Base-by-base conservation (phyloP, 2,888 invertebrate genomes). In the Gari tellinella region DNA sequence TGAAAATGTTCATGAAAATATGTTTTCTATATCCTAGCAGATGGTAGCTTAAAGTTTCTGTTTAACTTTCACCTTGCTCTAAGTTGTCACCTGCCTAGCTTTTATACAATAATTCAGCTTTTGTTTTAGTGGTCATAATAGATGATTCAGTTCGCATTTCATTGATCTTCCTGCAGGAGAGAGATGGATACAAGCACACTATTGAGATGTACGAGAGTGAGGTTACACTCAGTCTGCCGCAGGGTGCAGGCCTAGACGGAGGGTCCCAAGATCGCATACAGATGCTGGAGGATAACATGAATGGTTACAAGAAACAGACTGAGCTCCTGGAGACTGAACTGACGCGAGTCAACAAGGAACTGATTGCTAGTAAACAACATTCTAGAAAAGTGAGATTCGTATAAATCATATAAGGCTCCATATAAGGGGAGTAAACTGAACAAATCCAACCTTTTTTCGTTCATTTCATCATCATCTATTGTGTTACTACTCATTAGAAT, bases 121-220 rank as follows among this genome's bases (percentile, higher is more conserved):
- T n/a, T n/a, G n/a, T n/a, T n/a, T n/a, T 46, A 46, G 14, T 21
- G 10, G 5, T 21, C 5, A 51, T 14, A 40, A 40, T 12, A 14
- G 8, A 40, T 12, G 40, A 40, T 40, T 40, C 8, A 40, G 40
- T 12, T 12, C 14, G 40, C 14, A 14, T 40, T 40, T 14, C 14
- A 40, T 40, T 12, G 14, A 51, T 31, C 7, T 66, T 38, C 45
- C 57, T 69, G 0, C 57, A 90, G 90, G 90, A 90, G 57, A 80
- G 90, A 65, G 90, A 90, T 67, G 86, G 86, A n/a, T 89, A 86
- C 66, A 89, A 89, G 66, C 68, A 79, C 21, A 85, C 90, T 23
- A 72, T 90, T 61, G 90, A 89, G 38, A 87, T 89, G 0, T 90
- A 90, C 60, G 90, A 90, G 63, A 86, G 84, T 82, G 90, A 90